Percentiles rank a stretch among this genome's conserved stretches.
Evolutionary conservation across 2,888 invertebrate genomes (phyloP).

Genomic region (Bimastos eiseni): DNA sequence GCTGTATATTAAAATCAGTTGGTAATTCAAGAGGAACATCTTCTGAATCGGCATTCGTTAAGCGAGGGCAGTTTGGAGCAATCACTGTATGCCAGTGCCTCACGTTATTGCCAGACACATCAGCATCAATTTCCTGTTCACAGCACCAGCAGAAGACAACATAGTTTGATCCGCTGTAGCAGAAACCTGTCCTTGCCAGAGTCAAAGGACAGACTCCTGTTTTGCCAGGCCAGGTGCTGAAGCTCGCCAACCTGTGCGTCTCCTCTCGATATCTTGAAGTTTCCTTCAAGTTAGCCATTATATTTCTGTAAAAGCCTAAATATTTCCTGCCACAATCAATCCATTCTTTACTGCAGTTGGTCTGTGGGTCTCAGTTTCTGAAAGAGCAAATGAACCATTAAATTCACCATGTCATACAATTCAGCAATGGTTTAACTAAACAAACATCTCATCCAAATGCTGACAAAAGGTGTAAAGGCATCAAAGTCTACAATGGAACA

Average conservation of each 20-base stretch:
- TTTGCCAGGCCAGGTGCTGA: neutral
- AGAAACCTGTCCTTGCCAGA: conserved; percentile 13
- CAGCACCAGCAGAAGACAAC: neutral
- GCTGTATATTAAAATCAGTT: neutral
- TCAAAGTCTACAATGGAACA: neutral
- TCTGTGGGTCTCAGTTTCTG: neutral
- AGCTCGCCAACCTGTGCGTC: neutral
- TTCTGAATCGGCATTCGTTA: neutral
- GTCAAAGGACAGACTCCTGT: neutral
- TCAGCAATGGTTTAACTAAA: neutral
- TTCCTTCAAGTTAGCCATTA: neutral
- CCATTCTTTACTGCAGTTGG: neutral
- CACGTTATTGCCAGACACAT: neutral
- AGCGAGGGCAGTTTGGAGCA: neutral
- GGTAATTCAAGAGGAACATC: conserved; percentile 15
- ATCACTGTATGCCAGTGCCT: neutral
- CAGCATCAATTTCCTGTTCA: neutral
- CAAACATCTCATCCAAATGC: neutral
- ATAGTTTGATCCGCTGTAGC: neutral
- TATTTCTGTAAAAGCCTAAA: neutral
- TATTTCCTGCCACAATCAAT: neutral
- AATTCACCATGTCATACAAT: neutral
- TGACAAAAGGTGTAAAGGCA: neutral
- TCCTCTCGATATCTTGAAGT: neutral
- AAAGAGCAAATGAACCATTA: neutral